phyloP scores from a whole-genome alignment of 2,888 invertebrate species.

The Ypsolopha sequella region DNA sequence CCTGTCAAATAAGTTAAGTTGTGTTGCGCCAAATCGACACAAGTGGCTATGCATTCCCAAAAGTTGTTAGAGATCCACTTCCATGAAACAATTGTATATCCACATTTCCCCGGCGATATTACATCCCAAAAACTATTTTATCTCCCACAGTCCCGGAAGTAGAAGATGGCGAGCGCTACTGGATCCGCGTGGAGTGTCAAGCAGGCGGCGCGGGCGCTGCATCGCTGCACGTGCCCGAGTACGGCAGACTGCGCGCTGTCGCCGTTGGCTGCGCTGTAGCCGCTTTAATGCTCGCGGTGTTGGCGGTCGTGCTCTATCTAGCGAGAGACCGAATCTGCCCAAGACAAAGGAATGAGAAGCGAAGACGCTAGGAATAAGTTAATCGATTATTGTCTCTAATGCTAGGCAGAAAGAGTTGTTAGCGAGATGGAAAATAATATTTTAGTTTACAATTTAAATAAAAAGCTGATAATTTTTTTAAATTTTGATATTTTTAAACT shows the following conservation, averaged over 20 bases:
- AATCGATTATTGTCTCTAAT: too few species aligned
- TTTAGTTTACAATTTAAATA: too few species aligned
- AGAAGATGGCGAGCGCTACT: constrained; percentile 80
- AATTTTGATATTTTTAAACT: too few species aligned
- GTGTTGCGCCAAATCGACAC: too few species aligned
- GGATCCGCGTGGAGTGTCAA: constrained; percentile 80
- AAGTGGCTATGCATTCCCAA: background rate
- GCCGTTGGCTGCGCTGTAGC: constrained; percentile 80
- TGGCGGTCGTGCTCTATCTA: constrained; percentile 70
- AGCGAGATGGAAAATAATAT: too few species aligned
- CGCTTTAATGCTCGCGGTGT: constrained; percentile 75
- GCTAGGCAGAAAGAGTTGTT: too few species aligned
- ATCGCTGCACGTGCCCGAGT: constrained; percentile 76
- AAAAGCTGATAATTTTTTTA: too few species aligned
- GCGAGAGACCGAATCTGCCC: constrained; percentile 18
- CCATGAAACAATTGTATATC: too few species aligned
- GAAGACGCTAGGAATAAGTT: background rate
- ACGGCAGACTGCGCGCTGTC: constrained; percentile 77
- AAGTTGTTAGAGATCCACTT: too few species aligned
- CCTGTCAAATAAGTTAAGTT: too few species aligned
- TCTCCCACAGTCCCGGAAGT: constrained; percentile 71
- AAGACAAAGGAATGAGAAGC: background rate
- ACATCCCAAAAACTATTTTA: background rate
- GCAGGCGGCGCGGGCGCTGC: constrained; percentile 74
- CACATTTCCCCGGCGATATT: too few species aligned